Base-by-base conservation (phyloP, 2,888 invertebrate genomes). In the Acleris laterana region DNA sequence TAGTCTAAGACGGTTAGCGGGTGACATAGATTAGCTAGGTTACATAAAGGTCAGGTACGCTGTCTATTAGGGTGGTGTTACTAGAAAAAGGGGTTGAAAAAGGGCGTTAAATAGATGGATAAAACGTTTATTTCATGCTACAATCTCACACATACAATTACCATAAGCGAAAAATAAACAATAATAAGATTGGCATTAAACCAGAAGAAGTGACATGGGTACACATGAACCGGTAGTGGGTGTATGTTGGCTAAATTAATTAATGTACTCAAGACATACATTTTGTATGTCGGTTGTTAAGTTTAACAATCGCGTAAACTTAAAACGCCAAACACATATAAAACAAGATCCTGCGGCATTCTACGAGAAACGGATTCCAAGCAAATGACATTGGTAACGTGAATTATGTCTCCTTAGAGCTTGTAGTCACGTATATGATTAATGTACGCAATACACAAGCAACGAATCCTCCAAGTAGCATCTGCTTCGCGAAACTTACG, bases 221-320 rank as follows among this genome's bases (percentile, higher is more conserved):
- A 16, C 44, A 38, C 16, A 60, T 11, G 25, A 32, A 32, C 6
- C 7, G 25, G 32, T 32, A 11, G 32, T 11, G 0, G 32, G 32
- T 32, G 11, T 11, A 32, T 32, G 3, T 32, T 32, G 3, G 32
- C 9, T 32, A 3, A 38, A 38, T 38, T 38, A 9, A 38, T 38
- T 13, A 38, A 4, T 38, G 13, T 38, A 13, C 38, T 5, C 13
- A 38, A 56, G 7, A n/a, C 32, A 22, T 38, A 19, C 13, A 20
- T 22, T 9, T 71, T 70, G 69, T 71, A 68, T 67, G 70, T 70
- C 57, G 69, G 62, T 66, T 71, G 71, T 73, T 72, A 74, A 72
- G 74, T 72, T 75, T 73, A 72, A 74, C 70, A 68, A 60, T 44
- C 49, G 68, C 53, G 50, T 59, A 52, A 60, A 55, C 52, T 49